Percentiles rank a stretch among this genome's conserved stretches.
These are phyloP conservation scores for Tragulus kanchil DNA, from an alignment of 2,113 vertebrate genomes.

Conservation along the genomic window DNA sequence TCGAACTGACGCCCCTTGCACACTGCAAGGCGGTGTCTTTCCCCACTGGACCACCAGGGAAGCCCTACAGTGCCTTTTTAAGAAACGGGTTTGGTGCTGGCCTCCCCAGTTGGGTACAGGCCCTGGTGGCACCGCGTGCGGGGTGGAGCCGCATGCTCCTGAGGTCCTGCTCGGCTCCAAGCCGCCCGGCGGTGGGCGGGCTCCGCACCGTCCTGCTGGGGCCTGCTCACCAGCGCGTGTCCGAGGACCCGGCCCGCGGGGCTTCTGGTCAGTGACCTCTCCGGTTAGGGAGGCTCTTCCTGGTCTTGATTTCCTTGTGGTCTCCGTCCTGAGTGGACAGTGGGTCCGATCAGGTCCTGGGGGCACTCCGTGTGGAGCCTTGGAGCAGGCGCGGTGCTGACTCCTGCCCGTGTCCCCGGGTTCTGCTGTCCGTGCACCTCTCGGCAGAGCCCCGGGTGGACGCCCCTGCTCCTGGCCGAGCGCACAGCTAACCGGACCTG, in stretches of 20 bases:
- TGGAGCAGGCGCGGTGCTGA: neutral
- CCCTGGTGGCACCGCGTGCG: neutral
- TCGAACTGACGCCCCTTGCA: too few species aligned
- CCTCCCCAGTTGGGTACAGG: neutral
- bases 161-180: rapidly evolving
- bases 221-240: neutral
- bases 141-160: neutral
- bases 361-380: neutral
- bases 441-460: neutral
- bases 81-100: neutral
- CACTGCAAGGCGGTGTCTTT: too few species aligned
- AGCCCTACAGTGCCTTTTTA: neutral
- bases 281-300: neutral
- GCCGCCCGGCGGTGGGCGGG: rapidly evolving
- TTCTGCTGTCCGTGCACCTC: rapidly evolving
- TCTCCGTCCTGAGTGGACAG: neutral
- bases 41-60: too few species aligned
- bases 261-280: neutral
- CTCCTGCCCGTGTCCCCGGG: rapidly evolving
- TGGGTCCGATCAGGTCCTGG: neutral
- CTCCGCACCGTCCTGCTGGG: rapidly evolving
- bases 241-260: too few species aligned
- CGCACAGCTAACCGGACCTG: too few species aligned
- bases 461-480: too few species aligned
- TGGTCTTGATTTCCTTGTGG: rapidly evolving